A percentile compares a stretch with the other conserved stretches of the same genome.
These are phyloP conservation scores for Craniophora ligustri DNA, from an alignment of 2,888 invertebrate species.

Conservation along the genomic window DNA sequence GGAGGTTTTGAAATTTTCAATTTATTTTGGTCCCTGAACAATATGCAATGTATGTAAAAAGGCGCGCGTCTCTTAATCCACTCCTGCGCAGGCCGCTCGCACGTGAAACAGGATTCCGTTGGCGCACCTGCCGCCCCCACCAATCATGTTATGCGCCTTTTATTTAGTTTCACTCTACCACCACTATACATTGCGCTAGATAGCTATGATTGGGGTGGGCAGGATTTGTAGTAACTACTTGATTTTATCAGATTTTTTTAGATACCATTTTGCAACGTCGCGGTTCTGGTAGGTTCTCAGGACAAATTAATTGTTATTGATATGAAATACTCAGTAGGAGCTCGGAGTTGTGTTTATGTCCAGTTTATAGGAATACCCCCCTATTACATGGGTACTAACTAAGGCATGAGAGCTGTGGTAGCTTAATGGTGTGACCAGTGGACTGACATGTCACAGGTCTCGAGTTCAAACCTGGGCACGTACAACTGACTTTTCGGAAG, in stretches of 20 bases:
- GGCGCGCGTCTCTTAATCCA: constrained; percentile 27
- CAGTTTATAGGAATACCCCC: too few species aligned
- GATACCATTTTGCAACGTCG: background rate
- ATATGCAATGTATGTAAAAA: constrained; percentile 25
- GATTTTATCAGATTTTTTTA: too few species aligned
- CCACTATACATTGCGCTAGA: constrained; percentile 16
- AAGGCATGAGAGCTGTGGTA: too few species aligned
- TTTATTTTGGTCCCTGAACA: constrained; percentile 27
- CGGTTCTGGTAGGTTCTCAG: background rate
- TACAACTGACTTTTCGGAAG: too few species aligned
- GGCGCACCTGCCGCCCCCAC: constrained; percentile 49
- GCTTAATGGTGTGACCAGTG: too few species aligned
- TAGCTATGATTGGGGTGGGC: background rate
- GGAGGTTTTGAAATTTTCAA: too few species aligned
- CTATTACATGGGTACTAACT: too few species aligned
- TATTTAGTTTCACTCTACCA: constrained; percentile 46
- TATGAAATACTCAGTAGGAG: too few species aligned
- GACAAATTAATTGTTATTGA: too few species aligned
- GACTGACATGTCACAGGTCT: too few species aligned
- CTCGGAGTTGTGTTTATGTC: too few species aligned
- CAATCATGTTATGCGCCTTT: constrained; percentile 34
- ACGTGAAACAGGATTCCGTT: constrained; percentile 50
- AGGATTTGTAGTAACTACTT: background rate
- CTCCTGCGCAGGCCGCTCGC: constrained; percentile 46
- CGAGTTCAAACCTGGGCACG: too few species aligned